These are phyloP conservation scores for Argentina silus DNA, from an alignment of 2,797 vertebrate species.

Conservation along the genomic window DNA sequence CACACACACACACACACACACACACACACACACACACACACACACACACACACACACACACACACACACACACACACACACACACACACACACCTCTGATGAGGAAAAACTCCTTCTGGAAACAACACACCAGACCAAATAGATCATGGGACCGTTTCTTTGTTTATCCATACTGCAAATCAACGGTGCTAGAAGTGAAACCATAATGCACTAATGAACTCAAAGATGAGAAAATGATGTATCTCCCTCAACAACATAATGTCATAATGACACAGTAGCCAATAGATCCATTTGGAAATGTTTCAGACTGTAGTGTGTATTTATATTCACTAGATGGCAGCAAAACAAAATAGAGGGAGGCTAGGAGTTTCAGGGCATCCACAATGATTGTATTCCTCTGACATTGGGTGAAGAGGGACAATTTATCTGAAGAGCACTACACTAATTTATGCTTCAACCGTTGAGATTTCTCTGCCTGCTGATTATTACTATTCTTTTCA, in stretches of 20 bases:
- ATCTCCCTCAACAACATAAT: background rate
- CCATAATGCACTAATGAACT: background rate
- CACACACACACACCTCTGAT: background rate
- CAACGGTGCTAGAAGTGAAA: background rate
- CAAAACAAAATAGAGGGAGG: conserved; percentile 28
- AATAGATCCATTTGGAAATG: background rate
- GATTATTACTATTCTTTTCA: no score
- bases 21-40: conserved; percentile 23
- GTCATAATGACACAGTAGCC: no score
- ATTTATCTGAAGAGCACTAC: background rate
- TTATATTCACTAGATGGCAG: conserved; percentile 64
- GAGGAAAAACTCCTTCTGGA: background rate
- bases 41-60: conserved; percentile 28
- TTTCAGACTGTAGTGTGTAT: background rate
- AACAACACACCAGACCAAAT: background rate
- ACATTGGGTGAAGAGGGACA: background rate
- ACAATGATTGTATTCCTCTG: background rate
- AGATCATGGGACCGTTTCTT: background rate
- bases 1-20: conserved; percentile 29
- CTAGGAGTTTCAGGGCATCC: background rate
- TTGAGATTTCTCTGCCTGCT: no score
- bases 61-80: conserved; percentile 11
- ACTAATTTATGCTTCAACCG: background rate
- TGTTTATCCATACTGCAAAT: background rate
- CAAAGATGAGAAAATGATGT: background rate